Base-by-base conservation (phyloP, 2,113 vertebrate species). In the Pterocles orientalis region DNA sequence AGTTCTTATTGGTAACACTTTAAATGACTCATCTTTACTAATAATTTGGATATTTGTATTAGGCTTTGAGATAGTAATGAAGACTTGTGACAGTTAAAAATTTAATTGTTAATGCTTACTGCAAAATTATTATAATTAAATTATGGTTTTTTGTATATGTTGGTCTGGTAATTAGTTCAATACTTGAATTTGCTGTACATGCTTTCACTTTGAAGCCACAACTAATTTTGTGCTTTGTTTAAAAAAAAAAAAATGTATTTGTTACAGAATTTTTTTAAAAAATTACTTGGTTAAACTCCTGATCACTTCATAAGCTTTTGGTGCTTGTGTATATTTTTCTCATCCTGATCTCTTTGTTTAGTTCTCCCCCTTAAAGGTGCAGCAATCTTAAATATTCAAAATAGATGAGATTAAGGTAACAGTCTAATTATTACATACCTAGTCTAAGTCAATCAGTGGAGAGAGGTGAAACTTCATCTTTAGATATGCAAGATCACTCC, bases 81-180 rank as follows among this genome's bases (percentile, higher is more conserved):
- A 90, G 69, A 88, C 34, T 91, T 89, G 83, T 96, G 83, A 90
- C n/a, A 62, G 76, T 86, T 81, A 88, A 93, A 69, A 89, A 87
- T 80, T 23, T 66, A n/a, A 61, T 92, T 97, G 82, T 94, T 90
- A 95, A 94, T 65, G 90, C 88, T 97, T 97, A 65, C 65, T 58
- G 79, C 73, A 94, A 45, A 92, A 91, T 82, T 3, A 88, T 88
- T 39, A 83, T 70, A 86, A 96, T 95, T 88, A 94, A 96, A 86
- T 96, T 95, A 90, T 94, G 97, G 82, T 96, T 97, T 96, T 97
- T 56, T 96, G 93, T 96, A 24, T 87, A 81, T 96, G 86, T 96
- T 97, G 54, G 79, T 97, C 94, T 92, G 91, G 80, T 97, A 96
- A 96, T 96, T 72, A 80, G 88, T 71, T 78, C 86, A 96, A 88